Evolutionary conservation across 1,140 invertebrate species (phyloP), one percentile per base, ranked within the genome.

Genomic region (Pararge aegeria): DNA sequence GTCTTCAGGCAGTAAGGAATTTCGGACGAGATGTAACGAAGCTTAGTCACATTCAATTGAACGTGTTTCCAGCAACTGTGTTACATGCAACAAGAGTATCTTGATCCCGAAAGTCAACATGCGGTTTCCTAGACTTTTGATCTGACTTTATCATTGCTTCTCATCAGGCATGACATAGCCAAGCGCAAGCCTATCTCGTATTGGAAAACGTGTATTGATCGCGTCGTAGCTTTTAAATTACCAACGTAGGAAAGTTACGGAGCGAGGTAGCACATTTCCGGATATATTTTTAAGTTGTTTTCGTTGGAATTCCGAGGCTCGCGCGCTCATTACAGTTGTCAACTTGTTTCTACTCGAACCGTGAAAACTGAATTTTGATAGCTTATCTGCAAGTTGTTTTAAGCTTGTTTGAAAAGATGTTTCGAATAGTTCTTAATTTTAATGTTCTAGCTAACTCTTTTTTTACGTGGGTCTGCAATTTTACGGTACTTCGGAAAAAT

Each of bases 281-380:
- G 37, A 58, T 51, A 52, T 30, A 51, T 52, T 59, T 59, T 44
- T 52, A 59, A 52, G 56, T 59, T 52, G 56, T 59, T 59, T 52
- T 27, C 21, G 16, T 19, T 27, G 53, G 24, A 55, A 55, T 46
- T 46, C 19, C 9, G 24, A 13, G 18, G 24, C 53, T 15, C 53
- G 48, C 19, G 51, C 34, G 24, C 53, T 52, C 56, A 51, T 51
- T 44, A 46, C 53, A 59, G 48, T 52, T 59, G 27, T 18, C 16
- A 49, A 59, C 34, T 59, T 44, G 40, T 21, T 27, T 7, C 24
- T 24, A 24, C 21, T 7, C 15, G 38, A 51, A 42, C 21, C 15
- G 56, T 44, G 56, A 42, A 52, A 59, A 59, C 56, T 52, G 56
- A 59, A 59, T 59, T 59, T 59, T 59, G 56, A 59, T 59, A 52